Percentiles rank a stretch among this genome's conserved stretches.
phyloP scores from a whole-genome alignment of 2,888 invertebrate species.

The Calameuta filiformis region DNA sequence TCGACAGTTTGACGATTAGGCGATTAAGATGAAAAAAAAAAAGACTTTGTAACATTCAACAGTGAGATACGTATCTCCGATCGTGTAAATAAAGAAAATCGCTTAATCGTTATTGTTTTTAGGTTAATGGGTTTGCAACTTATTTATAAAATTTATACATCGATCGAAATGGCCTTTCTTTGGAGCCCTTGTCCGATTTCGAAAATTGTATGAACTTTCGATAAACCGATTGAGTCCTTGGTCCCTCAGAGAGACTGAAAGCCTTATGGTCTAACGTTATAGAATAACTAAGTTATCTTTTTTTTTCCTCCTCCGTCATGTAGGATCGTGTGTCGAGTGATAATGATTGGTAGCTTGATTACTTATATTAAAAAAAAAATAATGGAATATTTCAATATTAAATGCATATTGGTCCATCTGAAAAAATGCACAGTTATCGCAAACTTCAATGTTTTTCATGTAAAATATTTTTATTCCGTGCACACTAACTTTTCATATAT shows the following conservation, averaged over 20 bases:
- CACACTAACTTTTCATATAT: background rate
- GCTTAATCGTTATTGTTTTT: background rate
- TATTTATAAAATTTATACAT: background rate
- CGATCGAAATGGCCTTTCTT: background rate
- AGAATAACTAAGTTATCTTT: background rate
- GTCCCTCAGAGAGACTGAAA: background rate
- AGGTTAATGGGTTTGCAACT: background rate
- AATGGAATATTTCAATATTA: constrained; percentile 2
- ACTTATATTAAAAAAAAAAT: background rate
- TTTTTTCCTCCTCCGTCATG: background rate
- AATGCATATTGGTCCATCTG: background rate
- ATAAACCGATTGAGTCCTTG: background rate
- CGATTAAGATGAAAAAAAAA: background rate
- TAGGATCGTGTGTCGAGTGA: background rate
- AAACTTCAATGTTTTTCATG: background rate
- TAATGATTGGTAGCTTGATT: background rate
- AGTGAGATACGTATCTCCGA: background rate
- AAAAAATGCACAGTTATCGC: background rate
- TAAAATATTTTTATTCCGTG: background rate
- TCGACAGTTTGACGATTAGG: background rate
- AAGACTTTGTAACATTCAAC: background rate
- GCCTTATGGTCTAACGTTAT: background rate
- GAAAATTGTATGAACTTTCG: background rate
- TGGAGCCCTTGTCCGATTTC: background rate
- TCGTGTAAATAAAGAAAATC: background rate